phyloP scores from a whole-genome alignment of 2,113 vertebrate species.

The Fregetta grallaria region DNA sequence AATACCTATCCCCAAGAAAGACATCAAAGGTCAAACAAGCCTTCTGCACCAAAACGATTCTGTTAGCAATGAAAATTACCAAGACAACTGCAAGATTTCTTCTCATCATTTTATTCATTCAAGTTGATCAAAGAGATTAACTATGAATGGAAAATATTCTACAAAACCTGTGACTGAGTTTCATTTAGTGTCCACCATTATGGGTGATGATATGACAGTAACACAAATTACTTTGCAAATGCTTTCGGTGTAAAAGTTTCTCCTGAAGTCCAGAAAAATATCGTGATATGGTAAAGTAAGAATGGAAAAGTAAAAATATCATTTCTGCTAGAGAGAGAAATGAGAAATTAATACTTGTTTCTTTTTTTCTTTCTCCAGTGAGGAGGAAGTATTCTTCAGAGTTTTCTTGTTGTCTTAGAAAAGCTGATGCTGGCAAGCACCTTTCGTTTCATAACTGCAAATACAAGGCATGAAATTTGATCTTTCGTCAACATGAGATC shows the following conservation, averaged over 20 bases:
- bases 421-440: not conserved
- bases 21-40: not conserved
- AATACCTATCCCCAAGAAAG: not conserved
- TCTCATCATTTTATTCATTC: not conserved
- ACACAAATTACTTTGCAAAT: not conserved
- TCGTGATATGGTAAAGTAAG: not conserved
- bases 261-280: not conserved
- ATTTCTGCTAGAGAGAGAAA: not conserved
- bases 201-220: not conserved
- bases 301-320: not conserved
- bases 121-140: not conserved
- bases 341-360: not conserved
- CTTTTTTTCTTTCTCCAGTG: not conserved
- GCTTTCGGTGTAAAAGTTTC: not conserved
- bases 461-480: conserved; percentile 1
- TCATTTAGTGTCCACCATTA: not conserved
- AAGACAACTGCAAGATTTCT: not conserved
- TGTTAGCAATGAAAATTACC: not conserved
- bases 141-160: not conserved
- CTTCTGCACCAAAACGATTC: not conserved
- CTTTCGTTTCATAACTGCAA: not conserved
- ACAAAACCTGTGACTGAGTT: not conserved
- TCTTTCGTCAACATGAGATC: not conserved
- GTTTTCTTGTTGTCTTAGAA: not conserved
- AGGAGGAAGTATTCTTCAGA: not conserved